Conservation (phyloP, 37 sponge, comb jelly and placozoan species). For the Theonella swinhoei region DNA sequence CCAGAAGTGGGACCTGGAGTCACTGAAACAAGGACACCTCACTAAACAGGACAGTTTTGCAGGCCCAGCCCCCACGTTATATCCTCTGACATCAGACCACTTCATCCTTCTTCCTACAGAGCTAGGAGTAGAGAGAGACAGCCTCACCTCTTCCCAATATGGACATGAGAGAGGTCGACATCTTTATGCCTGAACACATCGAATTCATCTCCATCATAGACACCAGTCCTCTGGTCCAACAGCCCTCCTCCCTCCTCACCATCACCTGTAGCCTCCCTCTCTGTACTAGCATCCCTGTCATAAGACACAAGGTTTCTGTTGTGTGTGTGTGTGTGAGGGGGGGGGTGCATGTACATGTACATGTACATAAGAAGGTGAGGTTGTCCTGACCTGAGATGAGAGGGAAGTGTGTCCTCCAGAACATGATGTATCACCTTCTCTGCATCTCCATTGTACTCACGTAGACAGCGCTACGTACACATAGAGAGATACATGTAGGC, state of each 20-base stretch:
- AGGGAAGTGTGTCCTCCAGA: conserved; percentile 40
- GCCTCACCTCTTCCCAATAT: conserved; percentile 74
- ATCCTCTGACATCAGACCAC: too few relatives aligned
- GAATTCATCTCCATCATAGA: conserved; percentile 80
- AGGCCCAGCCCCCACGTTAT: too few relatives aligned
- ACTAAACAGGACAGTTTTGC: too few relatives aligned
- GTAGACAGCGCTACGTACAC: conserved; percentile 50
- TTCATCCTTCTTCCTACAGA: too few relatives aligned
- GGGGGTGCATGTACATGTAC: neutral
- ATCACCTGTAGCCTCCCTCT: neutral
- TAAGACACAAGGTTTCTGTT: neutral
- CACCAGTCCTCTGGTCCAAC: conserved; percentile 41
- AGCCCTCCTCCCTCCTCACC: neutral
- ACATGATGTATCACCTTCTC: conserved; percentile 26
- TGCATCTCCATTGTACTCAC: conserved; percentile 21
- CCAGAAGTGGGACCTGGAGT: too few relatives aligned
- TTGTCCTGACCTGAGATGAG: conserved; percentile 11
- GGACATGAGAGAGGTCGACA: conserved; percentile 63
- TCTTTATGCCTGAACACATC: conserved; percentile 68
- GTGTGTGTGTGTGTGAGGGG: too few relatives aligned
- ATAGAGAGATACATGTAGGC: too few relatives aligned
- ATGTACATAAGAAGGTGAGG: neutral
- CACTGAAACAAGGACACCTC: too few relatives aligned
- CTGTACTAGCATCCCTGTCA: neutral
- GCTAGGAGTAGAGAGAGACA: too few relatives aligned